Base-by-base conservation (phyloP, 2,113 vertebrate genomes). In the Stegastes partitus region DNA sequence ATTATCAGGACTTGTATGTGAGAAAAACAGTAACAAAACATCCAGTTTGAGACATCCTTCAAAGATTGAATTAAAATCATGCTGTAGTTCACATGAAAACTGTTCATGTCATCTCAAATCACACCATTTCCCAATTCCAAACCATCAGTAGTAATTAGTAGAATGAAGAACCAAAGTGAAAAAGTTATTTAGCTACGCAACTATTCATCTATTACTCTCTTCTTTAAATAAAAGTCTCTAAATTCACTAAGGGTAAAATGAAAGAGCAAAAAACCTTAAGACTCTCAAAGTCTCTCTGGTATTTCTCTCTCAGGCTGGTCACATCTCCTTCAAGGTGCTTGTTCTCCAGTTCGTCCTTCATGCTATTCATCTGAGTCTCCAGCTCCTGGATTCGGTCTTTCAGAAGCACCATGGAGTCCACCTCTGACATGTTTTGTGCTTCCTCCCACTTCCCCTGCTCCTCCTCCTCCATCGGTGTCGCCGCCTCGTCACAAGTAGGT, bases 261-360 rank as follows among this genome's bases (percentile, higher is more conserved):
- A 87, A 90, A 81, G 67, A 88, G 77, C 84, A 93, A 91, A 15
- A 92, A 93, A 99, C 98, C 98, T 99, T 99, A 70, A 99, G 92
- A 92, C 95, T 99, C 87, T 99, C 98, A 94, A 99, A 96, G 95
- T 99, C 97, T 91, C 94, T 96, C 95, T 98, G 98, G 95, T 98
- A 97, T 94, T 98, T 99, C 86, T 97, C 96, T 88, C 93, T 96
- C 92, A 99, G 93, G 22, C 94, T 94, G 80, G 95, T 91, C 21
- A 92, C 87, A 0, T 93, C 96, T 74, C 94, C 97, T 68, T 96
- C 96, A 25, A 96, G 94, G 34, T 96, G 96, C 88, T 96, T 96
- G 87, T 94, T 96, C 86, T 97, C 96, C 92, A 99, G 92, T 85
- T 99, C 96, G 0, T 97, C 97, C 80, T 95, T 96, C 97, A 99